A percentile compares a stretch with the other conserved stretches of the same genome.
Conservation (phyloP, 2,113 vertebrate species). For the Pagrus major region DNA sequence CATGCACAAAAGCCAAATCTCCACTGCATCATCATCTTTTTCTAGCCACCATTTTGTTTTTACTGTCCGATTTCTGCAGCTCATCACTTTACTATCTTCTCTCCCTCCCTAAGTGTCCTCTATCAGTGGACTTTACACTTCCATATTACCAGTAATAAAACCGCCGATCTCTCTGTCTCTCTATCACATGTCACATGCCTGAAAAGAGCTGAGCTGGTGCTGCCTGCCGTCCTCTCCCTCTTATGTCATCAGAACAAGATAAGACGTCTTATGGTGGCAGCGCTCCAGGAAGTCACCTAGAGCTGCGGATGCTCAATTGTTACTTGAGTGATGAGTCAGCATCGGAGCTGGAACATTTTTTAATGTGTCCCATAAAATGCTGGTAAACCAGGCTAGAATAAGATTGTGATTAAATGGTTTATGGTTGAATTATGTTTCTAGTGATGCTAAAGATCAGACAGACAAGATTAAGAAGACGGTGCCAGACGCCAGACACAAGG, state of each 20-base stretch:
- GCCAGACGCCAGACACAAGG: too few species aligned
- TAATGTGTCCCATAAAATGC: neutral
- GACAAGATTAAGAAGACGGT: neutral
- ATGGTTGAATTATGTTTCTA: neutral
- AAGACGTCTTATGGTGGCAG: constrained; percentile 32
- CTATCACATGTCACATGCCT: constrained; percentile 53
- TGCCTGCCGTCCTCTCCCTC: constrained; percentile 21
- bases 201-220: constrained; percentile 66
- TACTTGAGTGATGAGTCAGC: neutral
- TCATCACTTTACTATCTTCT: constrained; percentile 68
- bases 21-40: neutral
- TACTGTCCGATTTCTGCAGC: constrained; percentile 24
- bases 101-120: constrained; percentile 12
- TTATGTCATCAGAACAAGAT: constrained; percentile 53
- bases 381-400: neutral
- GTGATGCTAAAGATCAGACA: neutral
- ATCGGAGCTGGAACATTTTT: neutral
- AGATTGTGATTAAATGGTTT: neutral
- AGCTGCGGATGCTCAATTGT: neutral
- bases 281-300: constrained; percentile 14
- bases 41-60: constrained; percentile 2
- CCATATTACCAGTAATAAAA: constrained; percentile 69
- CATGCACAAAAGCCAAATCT: constrained; percentile 10
- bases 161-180: constrained; percentile 20
- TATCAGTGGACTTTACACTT: constrained; percentile 74